Conservation (phyloP, 2,113 vertebrate genomes). For the Alexandromys fortis region DNA sequence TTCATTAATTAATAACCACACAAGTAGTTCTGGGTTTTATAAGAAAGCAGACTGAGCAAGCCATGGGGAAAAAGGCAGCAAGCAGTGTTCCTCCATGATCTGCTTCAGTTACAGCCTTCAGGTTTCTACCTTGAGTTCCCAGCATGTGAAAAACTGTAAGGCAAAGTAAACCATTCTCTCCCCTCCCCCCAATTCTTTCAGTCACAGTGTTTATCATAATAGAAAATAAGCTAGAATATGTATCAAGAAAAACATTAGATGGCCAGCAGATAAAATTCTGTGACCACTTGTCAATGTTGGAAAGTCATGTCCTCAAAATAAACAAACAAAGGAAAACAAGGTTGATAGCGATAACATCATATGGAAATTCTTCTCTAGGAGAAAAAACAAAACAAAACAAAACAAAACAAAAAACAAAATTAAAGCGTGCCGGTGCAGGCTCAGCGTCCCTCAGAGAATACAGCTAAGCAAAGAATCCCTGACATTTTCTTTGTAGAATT, state of each 20-base stretch:
- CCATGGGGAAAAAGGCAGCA: not conserved
- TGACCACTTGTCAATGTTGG: constrained; percentile 47
- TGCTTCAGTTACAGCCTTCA: not conserved
- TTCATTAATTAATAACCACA: too few relatives aligned
- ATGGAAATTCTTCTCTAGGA: constrained; percentile 67
- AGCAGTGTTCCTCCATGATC: not conserved
- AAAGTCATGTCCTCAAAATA: constrained; percentile 36
- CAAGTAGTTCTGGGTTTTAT: not conserved
- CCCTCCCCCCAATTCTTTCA: not conserved
- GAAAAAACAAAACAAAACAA: not conserved
- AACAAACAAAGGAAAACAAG: constrained; percentile 43
- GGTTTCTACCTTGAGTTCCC: not conserved
- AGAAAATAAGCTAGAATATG: not conserved
- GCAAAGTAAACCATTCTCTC: too few relatives aligned
- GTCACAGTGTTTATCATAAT: not conserved
- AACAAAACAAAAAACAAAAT: constrained; percentile 52
- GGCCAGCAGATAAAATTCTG: not conserved
- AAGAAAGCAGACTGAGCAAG: not conserved
- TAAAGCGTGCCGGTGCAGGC: constrained; percentile 68
- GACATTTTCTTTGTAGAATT: constrained; percentile 73
- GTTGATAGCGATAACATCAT: constrained; percentile 76
- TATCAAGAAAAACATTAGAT: not conserved
- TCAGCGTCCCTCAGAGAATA: constrained; percentile 24
- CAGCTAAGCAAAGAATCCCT: constrained; percentile 66
- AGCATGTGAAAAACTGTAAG: not conserved